Conservation (phyloP, 2,113 vertebrate genomes). For the Boulengeromyrus knoepffleri region DNA sequence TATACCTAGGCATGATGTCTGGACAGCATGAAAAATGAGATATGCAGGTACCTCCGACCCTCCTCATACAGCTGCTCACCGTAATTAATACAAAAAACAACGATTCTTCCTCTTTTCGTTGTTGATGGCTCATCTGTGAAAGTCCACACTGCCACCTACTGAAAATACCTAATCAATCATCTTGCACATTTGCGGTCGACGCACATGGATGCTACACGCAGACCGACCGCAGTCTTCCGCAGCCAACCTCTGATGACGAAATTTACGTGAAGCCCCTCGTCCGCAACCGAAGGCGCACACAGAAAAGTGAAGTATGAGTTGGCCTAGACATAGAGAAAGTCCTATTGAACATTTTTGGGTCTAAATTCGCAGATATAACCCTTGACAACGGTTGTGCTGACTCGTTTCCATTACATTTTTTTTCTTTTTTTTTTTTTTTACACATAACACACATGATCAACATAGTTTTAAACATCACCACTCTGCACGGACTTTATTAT, state of each 20-base stretch:
- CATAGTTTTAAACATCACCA: not conserved
- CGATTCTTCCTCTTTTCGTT: not conserved
- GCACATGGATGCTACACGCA: too few species aligned
- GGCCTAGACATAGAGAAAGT: not conserved
- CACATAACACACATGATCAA: not conserved
- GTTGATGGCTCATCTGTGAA: not conserved
- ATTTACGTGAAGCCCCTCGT: not conserved
- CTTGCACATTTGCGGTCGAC: not conserved
- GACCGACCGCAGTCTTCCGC: too few species aligned
- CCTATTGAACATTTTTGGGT: not conserved
- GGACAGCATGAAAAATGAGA: not conserved
- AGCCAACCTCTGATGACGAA: not conserved
- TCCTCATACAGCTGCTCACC: not conserved
- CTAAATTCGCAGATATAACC: not conserved
- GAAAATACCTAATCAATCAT: not conserved
- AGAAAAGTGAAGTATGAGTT: not conserved
- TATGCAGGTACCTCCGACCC: not conserved
- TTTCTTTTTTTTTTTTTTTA: not conserved
- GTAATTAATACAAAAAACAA: not conserved
- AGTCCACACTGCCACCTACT: not conserved
- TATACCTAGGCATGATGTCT: not conserved
- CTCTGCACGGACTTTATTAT: not conserved
- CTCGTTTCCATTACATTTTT: not conserved
- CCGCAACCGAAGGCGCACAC: not conserved
- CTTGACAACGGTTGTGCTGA: not conserved